Conservation (phyloP, 2,888 invertebrate species). For the Parnassius smintheus region DNA sequence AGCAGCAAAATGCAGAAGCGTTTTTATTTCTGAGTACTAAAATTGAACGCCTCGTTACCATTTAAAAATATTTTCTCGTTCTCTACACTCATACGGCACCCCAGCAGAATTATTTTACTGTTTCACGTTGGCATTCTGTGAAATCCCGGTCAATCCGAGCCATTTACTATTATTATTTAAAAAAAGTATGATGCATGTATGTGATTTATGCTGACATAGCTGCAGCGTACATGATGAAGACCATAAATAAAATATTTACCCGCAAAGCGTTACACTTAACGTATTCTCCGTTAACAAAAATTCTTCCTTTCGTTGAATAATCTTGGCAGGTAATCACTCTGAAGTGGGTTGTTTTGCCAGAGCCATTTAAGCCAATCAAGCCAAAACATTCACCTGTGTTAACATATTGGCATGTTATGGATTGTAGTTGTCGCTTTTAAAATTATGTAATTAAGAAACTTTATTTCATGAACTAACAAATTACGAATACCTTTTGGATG, state of each 20-base stretch:
- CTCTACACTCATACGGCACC: too few species aligned
- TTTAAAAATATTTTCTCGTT: too few species aligned
- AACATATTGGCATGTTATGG: neutral
- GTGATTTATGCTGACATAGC: neutral
- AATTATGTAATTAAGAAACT: too few species aligned
- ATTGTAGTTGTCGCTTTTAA: neutral
- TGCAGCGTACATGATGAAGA: too few species aligned
- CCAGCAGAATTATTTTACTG: too few species aligned
- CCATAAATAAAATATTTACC: neutral
- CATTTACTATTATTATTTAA: too few species aligned
- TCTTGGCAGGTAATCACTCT: slow-evolving; percentile 89
- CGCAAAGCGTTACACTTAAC: neutral
- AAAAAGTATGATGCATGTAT: neutral
- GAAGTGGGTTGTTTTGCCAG: slow-evolving; percentile 92
- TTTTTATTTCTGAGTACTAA: neutral
- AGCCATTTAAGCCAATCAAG: slow-evolving; percentile 91
- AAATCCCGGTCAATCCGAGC: too few species aligned
- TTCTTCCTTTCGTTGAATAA: slow-evolving; percentile 60
- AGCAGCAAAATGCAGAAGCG: neutral
- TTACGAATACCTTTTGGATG: too few species aligned
- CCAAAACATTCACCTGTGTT: slow-evolving; percentile 88
- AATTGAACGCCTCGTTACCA: too few species aligned
- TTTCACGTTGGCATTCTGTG: too few species aligned
- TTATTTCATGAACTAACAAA: too few species aligned
- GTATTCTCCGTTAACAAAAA: slow-evolving; percentile 58